Evolutionary conservation across 92 coral and sea anemone genomes (phyloP).

Genomic region (Montipora capitata): DNA sequence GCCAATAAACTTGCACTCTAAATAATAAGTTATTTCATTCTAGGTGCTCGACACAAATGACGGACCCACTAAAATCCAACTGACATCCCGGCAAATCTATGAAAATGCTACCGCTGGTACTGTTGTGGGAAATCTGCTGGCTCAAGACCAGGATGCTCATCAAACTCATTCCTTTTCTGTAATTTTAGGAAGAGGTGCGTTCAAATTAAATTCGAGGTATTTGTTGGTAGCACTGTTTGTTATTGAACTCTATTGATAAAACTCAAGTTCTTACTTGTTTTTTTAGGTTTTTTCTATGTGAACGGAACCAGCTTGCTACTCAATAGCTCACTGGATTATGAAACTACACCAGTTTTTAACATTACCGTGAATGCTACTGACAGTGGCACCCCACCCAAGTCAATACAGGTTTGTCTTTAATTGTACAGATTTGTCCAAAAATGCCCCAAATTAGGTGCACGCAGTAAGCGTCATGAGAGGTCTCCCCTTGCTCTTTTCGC

Average conservation of each 20-base stretch:
- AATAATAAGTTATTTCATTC: not conserved
- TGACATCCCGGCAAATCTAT: conserved; percentile 73
- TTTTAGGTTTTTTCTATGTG: conserved; percentile 51
- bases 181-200: conserved; percentile 54
- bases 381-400: conserved; percentile 71
- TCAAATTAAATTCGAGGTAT: not conserved
- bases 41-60: conserved; percentile 87
- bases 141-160: conserved; percentile 75
- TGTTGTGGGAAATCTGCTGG: conserved; percentile 67
- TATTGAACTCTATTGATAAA: not conserved
- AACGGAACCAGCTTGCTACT: conserved; percentile 55
- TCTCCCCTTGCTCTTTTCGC: too few species aligned
- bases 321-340: conserved; percentile 72
- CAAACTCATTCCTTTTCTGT: conserved; percentile 71
- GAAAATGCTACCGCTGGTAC: conserved; percentile 88
- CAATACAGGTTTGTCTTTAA: conserved; percentile 57
- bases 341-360: conserved; percentile 55
- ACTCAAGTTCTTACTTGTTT: not conserved
- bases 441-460: too few species aligned
- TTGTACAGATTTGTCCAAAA: not conserved
- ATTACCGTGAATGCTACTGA: conserved; percentile 76
- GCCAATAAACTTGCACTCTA: too few species aligned
- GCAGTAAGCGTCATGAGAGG: too few species aligned
- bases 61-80: conserved; percentile 55
- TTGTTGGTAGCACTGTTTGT: not conserved